Base-by-base conservation (phyloP, 2,888 invertebrate species). In the Zhengitettix transpicula region DNA sequence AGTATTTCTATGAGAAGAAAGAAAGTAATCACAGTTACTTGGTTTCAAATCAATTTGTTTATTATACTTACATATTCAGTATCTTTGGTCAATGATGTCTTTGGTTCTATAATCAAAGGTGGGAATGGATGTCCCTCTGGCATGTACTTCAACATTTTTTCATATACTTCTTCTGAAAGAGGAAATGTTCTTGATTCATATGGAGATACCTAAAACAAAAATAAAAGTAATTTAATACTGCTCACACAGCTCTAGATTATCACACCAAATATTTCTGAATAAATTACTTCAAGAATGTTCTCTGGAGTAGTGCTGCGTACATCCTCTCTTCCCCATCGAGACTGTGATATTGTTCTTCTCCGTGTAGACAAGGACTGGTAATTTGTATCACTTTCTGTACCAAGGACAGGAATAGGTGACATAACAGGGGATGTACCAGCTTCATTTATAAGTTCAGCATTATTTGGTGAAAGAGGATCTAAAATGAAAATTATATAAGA, bases 181-280 rank as follows among this genome's bases (percentile, higher is more conserved):
- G 91, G 91, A 74, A 90, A 91, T 64, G 73, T 73, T 57, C 89
- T 78, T 51, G 83, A 81, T 61, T 89, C 86, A 72, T 83, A 89
- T 12, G 91, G 89, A 65, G 81, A 77, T 69, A 87, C 80, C 67
- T 74, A 71, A 81, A 54, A 40, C 57, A 42, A 60, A 28, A 28
- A 28, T 2, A 28, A 28, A 5, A 28, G 28, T 7, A 2, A 28
- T 28, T 28, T 28, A 28, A 28, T 28, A 28, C 2, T 28, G 28
- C 28, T 28, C 28, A 28, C n/a, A n/a, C 3, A 28, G 28, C 7
- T 28, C 28, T 28, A 7, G 28, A 28, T 7, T 5, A 28, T 2
- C 28, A 28, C 28, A 5, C 3, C 2, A 28, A 28, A 28, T 5
- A 28, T 28, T 28, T 28, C 2, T 28, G 7, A 28, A 28, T 7